Evolutionary conservation across 2,888 invertebrate species (phyloP).

Genomic region (Eilema depressum): DNA sequence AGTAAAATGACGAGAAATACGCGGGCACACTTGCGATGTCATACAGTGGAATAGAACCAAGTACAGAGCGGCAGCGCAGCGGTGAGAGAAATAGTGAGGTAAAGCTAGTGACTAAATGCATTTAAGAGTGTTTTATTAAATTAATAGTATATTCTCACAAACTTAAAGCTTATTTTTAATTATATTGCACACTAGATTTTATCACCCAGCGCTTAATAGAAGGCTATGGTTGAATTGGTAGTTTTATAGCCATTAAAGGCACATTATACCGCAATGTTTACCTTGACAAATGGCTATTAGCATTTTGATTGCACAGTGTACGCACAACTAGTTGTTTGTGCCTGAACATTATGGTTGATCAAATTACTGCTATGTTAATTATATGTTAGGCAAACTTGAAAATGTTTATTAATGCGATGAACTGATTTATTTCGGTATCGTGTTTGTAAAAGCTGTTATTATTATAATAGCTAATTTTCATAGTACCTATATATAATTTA

Average conservation of each 20-base stretch:
- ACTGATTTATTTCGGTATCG: neutral
- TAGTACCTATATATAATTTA: neutral
- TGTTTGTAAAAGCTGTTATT: neutral
- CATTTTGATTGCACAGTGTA: constrained; percentile 37
- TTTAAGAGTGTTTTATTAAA: neutral
- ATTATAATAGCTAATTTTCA: neutral
- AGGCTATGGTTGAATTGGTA: constrained; percentile 49
- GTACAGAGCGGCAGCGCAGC: too few species aligned
- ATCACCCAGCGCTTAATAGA: constrained; percentile 35
- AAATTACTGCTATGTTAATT: constrained; percentile 14
- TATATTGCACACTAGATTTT: neutral
- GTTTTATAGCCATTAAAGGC: constrained; percentile 53
- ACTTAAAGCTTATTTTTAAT: constrained; percentile 51
- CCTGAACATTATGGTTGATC: constrained; percentile 19
- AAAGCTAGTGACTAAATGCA: too few species aligned
- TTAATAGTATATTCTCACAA: constrained; percentile 27
- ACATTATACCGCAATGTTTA: constrained; percentile 48
- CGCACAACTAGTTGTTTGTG: constrained; percentile 12
- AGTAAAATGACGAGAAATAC: too few species aligned
- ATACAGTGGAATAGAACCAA: too few species aligned
- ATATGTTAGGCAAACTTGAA: neutral
- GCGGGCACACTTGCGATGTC: too few species aligned
- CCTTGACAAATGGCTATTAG: constrained; percentile 50
- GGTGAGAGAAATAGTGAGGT: too few species aligned
- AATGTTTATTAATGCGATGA: neutral